phyloP scores from a whole-genome alignment of 2,113 vertebrate genomes.

The Canis aureus region DNA sequence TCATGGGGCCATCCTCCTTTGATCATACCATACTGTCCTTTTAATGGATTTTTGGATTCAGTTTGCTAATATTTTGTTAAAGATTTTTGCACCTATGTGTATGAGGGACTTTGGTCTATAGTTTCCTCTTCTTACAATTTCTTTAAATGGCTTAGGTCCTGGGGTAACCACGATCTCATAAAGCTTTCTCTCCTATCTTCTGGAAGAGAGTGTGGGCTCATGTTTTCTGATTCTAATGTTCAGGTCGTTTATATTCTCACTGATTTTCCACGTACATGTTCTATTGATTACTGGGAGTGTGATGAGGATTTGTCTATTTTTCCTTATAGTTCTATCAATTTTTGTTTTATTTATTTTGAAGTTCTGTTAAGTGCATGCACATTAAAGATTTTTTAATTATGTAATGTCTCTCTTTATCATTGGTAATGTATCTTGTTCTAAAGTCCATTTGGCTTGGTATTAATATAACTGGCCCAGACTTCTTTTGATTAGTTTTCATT shows the following conservation, averaged over 20 bases:
- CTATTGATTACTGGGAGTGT: not conserved
- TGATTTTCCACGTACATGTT: constrained; percentile 33
- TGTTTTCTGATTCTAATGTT: not conserved
- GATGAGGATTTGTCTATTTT: constrained; percentile 10
- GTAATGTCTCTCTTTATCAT: not conserved
- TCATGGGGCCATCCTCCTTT: not conserved
- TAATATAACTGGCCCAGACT: not conserved
- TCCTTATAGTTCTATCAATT: not conserved
- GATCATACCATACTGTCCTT: not conserved
- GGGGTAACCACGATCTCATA: not conserved
- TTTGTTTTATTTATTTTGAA: constrained; percentile 34
- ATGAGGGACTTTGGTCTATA: not conserved
- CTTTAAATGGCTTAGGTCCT: not conserved
- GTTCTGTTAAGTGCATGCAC: not conserved
- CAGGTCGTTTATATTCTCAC: not conserved
- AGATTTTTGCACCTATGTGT: not conserved
- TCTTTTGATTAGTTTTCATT: not conserved
- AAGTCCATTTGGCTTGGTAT: not conserved
- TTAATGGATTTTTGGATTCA: constrained; percentile 19
- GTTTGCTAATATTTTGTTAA: not conserved
- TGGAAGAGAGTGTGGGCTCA: not conserved
- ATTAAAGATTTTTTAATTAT: not conserved
- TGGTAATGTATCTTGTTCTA: not conserved
- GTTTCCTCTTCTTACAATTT: constrained; percentile 6
- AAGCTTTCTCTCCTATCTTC: not conserved